phyloP scores from a whole-genome alignment of 2,113 vertebrate species.

The Caretta caretta region DNA sequence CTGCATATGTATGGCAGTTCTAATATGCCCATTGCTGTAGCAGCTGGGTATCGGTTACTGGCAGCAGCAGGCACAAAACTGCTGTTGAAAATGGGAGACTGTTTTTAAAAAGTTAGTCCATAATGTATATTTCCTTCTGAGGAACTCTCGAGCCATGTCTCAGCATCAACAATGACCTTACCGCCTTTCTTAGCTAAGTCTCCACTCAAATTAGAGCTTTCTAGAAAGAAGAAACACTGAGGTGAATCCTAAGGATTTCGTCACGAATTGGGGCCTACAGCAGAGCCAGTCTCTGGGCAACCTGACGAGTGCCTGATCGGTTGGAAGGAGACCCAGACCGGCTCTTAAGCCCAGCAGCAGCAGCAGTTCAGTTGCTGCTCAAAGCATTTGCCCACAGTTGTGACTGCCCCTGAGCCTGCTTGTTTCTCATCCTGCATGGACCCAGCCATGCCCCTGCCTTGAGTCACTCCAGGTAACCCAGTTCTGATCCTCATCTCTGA shows the following conservation, averaged over 20 bases:
- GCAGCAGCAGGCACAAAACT: background rate
- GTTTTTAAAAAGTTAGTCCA: background rate
- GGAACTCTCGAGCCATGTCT: background rate
- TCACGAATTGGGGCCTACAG: background rate
- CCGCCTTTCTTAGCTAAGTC: background rate
- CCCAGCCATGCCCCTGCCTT: background rate
- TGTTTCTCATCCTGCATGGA: background rate
- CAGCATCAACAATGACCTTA: background rate
- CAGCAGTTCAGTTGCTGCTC: background rate
- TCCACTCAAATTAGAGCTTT: background rate
- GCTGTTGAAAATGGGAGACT: background rate
- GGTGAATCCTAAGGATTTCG: background rate
- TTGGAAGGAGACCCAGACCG: background rate
- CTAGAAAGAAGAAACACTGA: background rate
- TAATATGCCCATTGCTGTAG: background rate
- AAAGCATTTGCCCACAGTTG: background rate
- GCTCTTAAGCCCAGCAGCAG: background rate
- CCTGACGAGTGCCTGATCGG: background rate
- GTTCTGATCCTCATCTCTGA: background rate
- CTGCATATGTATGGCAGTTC: background rate
- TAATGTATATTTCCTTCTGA: background rate
- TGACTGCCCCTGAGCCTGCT: background rate
- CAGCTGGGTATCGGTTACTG: background rate
- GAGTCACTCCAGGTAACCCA: background rate
- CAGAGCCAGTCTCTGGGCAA: background rate